Base-by-base conservation (phyloP, 2,113 vertebrate genomes). In the Garra rufa region DNA sequence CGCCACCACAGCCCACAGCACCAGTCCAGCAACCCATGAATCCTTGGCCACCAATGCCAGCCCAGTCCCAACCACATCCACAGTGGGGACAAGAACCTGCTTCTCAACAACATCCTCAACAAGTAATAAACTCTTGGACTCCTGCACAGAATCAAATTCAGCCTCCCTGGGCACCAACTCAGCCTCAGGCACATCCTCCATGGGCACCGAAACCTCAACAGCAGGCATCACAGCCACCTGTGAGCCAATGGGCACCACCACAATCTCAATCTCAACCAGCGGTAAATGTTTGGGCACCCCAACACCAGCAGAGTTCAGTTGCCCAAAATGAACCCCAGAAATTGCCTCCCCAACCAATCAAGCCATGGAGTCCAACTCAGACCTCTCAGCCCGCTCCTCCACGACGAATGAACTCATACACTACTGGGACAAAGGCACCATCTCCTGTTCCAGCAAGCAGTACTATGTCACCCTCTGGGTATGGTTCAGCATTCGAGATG, bases 401-500 rank as follows among this genome's bases (percentile, higher is more conserved):
- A 48, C 95, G 93, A 57, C 87, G 92, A 88, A 86, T 92, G 70
- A 93, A 93, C 65, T 94, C 93, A 76, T 96, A 94, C 81, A 94
- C 86, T 21, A 81, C 92, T 77, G 83, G 89, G 46, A 90, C 94
- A 50, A 96, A 94, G 92, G 86, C 78, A 21, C 91, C 94, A 3
- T 89, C 94, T 2, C 95, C 94, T 17, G 88, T 94, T 34, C 93
- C 95, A 55, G 93, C 96, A 26, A 87, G 92, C 83, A 94, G 92
- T 24, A 93, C 88, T 2, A 73, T 93, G 83, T 85, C 91, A 26
- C 89, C 89, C 14, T 84, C 93, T n/a, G 91, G 92, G 3, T 83
- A 69, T 28, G 96, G 96, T 88, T 92, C 95, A 59, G 88, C 96
- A 80, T 95, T 90, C 19, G 96, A 97, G 91, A 96, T 99, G 94